Percentiles rank a stretch among this genome's conserved stretches.
phyloP scores from a whole-genome alignment of 2,113 vertebrate species.

The Noturus placidus region DNA sequence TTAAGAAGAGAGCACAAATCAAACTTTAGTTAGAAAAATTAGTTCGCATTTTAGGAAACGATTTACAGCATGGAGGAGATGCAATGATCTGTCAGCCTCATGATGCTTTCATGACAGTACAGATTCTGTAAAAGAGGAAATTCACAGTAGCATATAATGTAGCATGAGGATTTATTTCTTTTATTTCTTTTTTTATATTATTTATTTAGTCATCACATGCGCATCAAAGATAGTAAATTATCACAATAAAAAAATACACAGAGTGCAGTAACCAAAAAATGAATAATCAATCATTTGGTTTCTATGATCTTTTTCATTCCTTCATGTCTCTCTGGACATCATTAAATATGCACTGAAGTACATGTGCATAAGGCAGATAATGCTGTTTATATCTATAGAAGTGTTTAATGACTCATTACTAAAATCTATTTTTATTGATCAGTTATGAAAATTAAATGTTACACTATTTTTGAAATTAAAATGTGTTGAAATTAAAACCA shows the following conservation, averaged over 20 bases:
- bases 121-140: background rate
- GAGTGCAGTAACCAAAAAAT: background rate
- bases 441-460: background rate
- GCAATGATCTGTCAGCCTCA: background rate
- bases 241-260: background rate
- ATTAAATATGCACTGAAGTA: background rate
- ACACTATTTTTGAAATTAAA: background rate
- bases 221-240: too few relatives aligned
- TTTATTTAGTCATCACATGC: background rate
- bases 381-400: background rate
- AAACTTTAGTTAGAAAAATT: background rate
- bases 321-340: background rate
- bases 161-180: slow-evolving; percentile 53
- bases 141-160: slow-evolving; percentile 66
- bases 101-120: background rate
- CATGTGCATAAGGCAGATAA: background rate
- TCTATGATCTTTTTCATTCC: background rate
- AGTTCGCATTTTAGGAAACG: background rate
- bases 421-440: background rate
- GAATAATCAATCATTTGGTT: background rate
- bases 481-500: background rate
- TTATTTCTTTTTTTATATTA: too few relatives aligned
- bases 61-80: background rate
- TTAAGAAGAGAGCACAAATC: background rate
- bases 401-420: background rate